These are phyloP conservation scores for Eupeodes latifasciatus DNA, from an alignment of 2,888 invertebrate species.

Conservation along the genomic window DNA sequence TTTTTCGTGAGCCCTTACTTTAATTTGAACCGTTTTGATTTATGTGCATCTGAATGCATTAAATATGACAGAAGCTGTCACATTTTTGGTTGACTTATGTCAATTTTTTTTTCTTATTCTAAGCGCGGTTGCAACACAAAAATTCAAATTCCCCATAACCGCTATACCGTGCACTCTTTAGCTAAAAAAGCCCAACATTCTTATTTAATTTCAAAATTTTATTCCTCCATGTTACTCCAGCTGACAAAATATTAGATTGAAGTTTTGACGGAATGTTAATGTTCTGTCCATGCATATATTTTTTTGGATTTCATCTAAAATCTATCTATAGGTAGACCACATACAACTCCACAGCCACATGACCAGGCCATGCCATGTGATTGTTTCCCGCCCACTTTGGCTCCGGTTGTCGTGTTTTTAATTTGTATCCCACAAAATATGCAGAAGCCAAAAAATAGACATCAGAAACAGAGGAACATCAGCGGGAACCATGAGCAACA, in stretches of 20 bases:
- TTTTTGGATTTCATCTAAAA: slow-evolving; percentile 22
- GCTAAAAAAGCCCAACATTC: slow-evolving; percentile 23
- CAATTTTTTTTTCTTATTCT: background rate
- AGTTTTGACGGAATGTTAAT: slow-evolving; percentile 54
- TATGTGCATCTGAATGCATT: background rate
- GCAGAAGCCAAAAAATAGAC: background rate
- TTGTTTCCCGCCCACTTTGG: background rate
- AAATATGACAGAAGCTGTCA: background rate
- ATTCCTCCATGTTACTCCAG: slow-evolving; percentile 48
- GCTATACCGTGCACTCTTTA: background rate
- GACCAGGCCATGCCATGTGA: slow-evolving; percentile 18
- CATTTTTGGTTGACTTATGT: background rate
- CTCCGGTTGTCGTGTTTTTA: slow-evolving; percentile 16
- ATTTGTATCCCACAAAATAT: slow-evolving; percentile 40
- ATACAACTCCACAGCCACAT: too few species aligned
- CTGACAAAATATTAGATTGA: slow-evolving; percentile 62
- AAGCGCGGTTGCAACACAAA: background rate
- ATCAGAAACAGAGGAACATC: background rate
- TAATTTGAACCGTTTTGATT: too few species aligned
- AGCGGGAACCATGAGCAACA: background rate
- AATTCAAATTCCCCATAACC: slow-evolving; percentile 28
- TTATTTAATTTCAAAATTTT: slow-evolving; percentile 45
- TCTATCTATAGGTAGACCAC: background rate
- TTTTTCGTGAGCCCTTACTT: too few species aligned
- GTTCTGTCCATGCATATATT: slow-evolving; percentile 43